Base-by-base conservation (phyloP, 2,888 invertebrate species). In the Sesia bembeciformis region DNA sequence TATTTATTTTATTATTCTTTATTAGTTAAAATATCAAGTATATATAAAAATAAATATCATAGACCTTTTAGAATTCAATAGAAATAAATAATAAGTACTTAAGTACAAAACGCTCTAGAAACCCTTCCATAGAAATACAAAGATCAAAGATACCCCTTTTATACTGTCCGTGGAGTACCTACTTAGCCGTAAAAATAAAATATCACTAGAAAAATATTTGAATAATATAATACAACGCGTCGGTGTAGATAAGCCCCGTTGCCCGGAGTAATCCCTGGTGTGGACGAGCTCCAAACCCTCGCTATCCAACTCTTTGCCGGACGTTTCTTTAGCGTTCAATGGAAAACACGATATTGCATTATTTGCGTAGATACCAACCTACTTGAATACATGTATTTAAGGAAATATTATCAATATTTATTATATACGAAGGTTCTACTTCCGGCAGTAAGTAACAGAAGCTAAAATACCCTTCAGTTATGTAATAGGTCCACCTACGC, bases 141-240 rank as follows among this genome's bases (percentile, higher is more conserved):
- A 78, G 79, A 84, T 88, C 83, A 85, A 85, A 87, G 83, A 77
- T 71, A 78, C 60, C 49, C 40, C 53, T 66, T 42, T 62, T 59
- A 60, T 64, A 59, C 57, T 62, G 58, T 60, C 59, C 50, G 38
- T 0, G 50, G 46, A 46, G 60, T 54, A 67, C 67, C 68, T 74
- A 67, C 65, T 73, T 70, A 65, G 69, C 69, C 67, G 68, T 73
- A 70, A 73, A 76, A 83, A 86, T 84, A 84, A 84, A 87, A 86
- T 85, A 84, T 83, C 69, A 81, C 78, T 81, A 81, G 76, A 84
- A 86, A 86, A 23, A 23, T 23, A 23, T 23, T 23, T 23, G 23
- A 23, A 23, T 23, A 23, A 23, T 23, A 23, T 23, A 23, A 23
- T 23, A 23, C 23, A 23, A 2, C 23, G 23, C 23, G 23, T 23